phyloP scores from a whole-genome alignment of 2,888 invertebrate genomes.

The Corythucha ciliata region DNA sequence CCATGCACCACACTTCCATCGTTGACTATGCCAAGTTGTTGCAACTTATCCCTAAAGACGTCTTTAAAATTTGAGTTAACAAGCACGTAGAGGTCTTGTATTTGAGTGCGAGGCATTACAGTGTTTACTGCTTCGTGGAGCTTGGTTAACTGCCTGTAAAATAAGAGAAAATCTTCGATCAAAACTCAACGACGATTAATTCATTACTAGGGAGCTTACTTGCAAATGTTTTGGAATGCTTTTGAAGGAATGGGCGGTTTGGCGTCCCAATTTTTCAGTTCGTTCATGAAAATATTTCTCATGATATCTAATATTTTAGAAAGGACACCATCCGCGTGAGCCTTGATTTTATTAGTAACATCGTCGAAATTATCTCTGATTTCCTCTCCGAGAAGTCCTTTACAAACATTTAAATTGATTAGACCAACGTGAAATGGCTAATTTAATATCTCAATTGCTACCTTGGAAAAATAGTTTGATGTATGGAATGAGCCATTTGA shows the following conservation, averaged over 20 bases:
- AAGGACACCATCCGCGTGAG: conserved; percentile 87
- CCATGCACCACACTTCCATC: conserved; percentile 97
- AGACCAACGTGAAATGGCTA: too few species aligned
- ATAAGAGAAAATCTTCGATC: neutral
- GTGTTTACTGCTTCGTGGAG: conserved; percentile 82
- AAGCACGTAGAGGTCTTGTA: conserved; percentile 58
- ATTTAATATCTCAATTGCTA: conserved; percentile 28
- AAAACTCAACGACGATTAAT: neutral
- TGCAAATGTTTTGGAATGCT: conserved; percentile 74
- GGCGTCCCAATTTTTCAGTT: conserved; percentile 83
- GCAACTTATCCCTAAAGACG: conserved; percentile 71
- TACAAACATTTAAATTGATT: too few species aligned
- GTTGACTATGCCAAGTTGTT: conserved; percentile 79
- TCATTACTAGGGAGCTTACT: conserved; percentile 40
- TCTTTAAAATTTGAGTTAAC: conserved; percentile 81
- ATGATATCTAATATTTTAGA: conserved; percentile 86
- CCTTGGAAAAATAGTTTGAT: conserved; percentile 59
- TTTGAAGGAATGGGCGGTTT: conserved; percentile 91
- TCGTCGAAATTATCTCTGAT: conserved; percentile 43
- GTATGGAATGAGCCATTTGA: conserved; percentile 68
- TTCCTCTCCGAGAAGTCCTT: conserved; percentile 34
- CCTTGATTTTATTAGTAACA: conserved; percentile 68
- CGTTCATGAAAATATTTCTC: conserved; percentile 69
- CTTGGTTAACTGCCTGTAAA: conserved; percentile 60
- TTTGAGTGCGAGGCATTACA: conserved; percentile 57